Conservation (phyloP, 35 echinoderm and acorn worm species). For the Patiria miniata region DNA sequence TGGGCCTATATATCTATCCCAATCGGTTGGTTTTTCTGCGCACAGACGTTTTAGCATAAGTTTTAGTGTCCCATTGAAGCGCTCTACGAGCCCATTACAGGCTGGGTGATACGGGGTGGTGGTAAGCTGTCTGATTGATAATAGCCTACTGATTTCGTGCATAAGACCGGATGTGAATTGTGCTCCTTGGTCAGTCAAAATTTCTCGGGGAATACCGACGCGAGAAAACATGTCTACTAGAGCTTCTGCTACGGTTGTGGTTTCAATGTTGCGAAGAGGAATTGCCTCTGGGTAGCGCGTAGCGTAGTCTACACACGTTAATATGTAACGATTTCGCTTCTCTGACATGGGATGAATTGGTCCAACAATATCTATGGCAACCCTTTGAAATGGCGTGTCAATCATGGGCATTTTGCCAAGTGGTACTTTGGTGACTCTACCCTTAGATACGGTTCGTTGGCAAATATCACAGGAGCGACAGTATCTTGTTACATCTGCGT, state of each 20-base stretch:
- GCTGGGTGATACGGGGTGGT: too few species aligned
- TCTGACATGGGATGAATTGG: slow-evolving; percentile 42
- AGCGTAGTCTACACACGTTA: slow-evolving; percentile 56
- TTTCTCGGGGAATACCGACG: slow-evolving; percentile 39
- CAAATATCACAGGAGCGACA: slow-evolving; percentile 62
- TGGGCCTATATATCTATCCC: slow-evolving; percentile 43
- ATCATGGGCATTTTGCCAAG: slow-evolving; percentile 31
- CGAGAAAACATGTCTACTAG: slow-evolving; percentile 39
- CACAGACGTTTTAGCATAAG: too few species aligned
- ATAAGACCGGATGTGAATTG: slow-evolving; percentile 55
- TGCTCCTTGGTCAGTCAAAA: too few species aligned
- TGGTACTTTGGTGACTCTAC: too few species aligned
- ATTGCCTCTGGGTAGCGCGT: slow-evolving; percentile 58
- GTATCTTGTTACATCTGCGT: slow-evolving; percentile 40
- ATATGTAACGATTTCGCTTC: slow-evolving; percentile 38
- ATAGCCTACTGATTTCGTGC: not conserved
- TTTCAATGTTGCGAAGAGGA: slow-evolving; percentile 27
- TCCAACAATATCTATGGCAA: slow-evolving; percentile 48
- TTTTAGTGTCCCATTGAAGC: too few species aligned
- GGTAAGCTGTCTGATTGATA: too few species aligned
- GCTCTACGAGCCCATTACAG: too few species aligned
- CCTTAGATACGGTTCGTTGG: too few species aligned
- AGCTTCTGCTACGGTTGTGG: slow-evolving; percentile 48
- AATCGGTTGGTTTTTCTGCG: slow-evolving; percentile 37
- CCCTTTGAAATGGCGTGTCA: slow-evolving; percentile 31